Evolutionary conservation across 2,797 vertebrate species (phyloP).

Genomic region (Gambusia yucatana): DNA sequence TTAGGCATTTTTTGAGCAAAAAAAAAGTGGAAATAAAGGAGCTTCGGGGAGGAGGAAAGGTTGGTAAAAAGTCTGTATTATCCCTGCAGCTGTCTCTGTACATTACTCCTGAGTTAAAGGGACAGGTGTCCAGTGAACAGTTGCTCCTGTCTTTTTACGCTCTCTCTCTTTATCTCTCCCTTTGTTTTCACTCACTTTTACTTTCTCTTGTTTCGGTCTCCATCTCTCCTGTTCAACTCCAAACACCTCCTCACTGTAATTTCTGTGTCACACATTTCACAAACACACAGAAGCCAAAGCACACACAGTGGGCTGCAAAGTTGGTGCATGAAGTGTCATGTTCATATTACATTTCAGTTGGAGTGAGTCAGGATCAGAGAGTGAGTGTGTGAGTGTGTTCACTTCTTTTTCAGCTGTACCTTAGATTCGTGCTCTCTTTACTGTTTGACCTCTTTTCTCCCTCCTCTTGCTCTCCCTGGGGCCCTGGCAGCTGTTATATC

Average conservation of each 20-base stretch:
- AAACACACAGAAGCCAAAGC: conserved; percentile 60
- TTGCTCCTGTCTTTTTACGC: conserved; percentile 56
- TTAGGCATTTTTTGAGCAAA: conserved; percentile 26
- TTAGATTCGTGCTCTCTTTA: conserved; percentile 80
- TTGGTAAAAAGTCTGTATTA: conserved; percentile 55
- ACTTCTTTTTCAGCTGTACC: conserved; percentile 73
- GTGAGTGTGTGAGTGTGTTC: not conserved
- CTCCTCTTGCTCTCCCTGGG: conserved; percentile 75
- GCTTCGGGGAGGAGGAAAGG: conserved; percentile 33
- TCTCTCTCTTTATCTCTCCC: conserved; percentile 1
- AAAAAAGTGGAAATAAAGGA: conserved; percentile 48
- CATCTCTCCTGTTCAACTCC: conserved; percentile 58
- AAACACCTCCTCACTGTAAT: conserved; percentile 72
- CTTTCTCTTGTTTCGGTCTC: conserved; percentile 43
- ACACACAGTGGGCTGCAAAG: conserved; percentile 72
- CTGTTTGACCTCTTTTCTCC: conserved; percentile 82
- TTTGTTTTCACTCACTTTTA: conserved; percentile 21
- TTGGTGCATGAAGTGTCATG: conserved; percentile 71
- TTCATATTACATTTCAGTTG: conserved; percentile 66
- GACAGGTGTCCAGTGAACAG: conserved; percentile 81
- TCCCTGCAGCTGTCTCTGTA: conserved; percentile 81
- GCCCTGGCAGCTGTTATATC: conserved; percentile 85
- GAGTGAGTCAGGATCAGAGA: conserved; percentile 55
- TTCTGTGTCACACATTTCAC: conserved; percentile 65
- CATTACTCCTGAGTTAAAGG: conserved; percentile 73